phyloP scores from a whole-genome alignment of 1,140 invertebrate species.

The Anastrepha ludens region DNA sequence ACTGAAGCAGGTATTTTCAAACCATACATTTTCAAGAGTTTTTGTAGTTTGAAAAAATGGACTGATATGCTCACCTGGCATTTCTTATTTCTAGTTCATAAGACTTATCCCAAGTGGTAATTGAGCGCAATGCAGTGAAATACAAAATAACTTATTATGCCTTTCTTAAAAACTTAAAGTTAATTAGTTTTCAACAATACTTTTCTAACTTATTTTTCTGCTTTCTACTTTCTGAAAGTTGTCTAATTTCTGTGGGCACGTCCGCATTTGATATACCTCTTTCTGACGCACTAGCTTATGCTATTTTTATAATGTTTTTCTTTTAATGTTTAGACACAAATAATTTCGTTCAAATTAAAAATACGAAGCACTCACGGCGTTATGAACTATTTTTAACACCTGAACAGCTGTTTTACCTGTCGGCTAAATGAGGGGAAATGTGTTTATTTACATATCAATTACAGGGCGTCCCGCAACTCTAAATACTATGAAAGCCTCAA shows the following conservation, averaged over 20 bases:
- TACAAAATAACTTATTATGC: not conserved
- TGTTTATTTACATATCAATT: conserved; percentile 2
- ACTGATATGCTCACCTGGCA: not conserved
- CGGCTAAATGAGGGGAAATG: not conserved
- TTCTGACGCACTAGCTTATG: conserved; percentile 4
- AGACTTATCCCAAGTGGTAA: not conserved
- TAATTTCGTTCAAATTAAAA: not conserved
- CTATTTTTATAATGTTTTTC: conserved; percentile 16
- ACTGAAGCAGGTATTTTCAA: not conserved
- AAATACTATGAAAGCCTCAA: not conserved
- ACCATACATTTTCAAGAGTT: not conserved
- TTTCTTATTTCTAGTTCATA: not conserved
- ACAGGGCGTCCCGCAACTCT: not conserved
- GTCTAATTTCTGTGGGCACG: conserved; percentile 9
- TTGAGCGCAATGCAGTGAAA: not conserved
- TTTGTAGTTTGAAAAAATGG: not conserved
- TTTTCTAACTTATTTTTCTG: too few species aligned
- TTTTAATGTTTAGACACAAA: not conserved
- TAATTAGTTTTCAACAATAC: too few species aligned
- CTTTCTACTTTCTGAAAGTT: too few species aligned
- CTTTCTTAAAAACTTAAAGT: too few species aligned
- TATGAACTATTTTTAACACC: conserved; percentile 3
- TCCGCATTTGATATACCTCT: not conserved
- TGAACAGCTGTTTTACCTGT: not conserved
- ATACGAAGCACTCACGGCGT: not conserved